These are phyloP conservation scores for Nomada lathburiana DNA, from an alignment of 2,888 invertebrate species.

Conservation along the genomic window DNA sequence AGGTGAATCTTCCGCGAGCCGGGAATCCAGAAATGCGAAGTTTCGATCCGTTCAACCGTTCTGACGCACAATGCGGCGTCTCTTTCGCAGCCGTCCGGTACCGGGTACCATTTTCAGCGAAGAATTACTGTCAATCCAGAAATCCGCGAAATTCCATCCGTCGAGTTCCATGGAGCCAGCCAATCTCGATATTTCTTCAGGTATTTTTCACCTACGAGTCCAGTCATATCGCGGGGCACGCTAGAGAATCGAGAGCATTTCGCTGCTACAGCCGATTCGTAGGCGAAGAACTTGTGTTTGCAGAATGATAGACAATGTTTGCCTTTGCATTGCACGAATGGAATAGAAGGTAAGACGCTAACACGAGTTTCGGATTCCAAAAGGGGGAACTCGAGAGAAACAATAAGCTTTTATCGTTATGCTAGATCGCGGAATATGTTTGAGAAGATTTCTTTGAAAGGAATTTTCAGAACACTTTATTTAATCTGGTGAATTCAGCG, in stretches of 20 bases:
- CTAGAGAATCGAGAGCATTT: background rate
- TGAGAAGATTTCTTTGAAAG: background rate
- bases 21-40: constrained; percentile 34
- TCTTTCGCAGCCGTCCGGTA: constrained; percentile 17
- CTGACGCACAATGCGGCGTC: constrained; percentile 42
- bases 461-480: no score
- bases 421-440: no score
- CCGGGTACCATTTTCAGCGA: constrained; percentile 23
- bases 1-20: constrained; percentile 17
- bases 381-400: background rate
- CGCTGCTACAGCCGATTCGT: background rate
- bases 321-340: background rate
- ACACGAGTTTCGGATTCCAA: background rate
- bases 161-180: background rate
- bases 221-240: background rate
- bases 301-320: background rate
- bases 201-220: constrained; percentile 6
- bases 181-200: background rate
- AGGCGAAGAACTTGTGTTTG: background rate
- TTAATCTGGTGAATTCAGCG: no score
- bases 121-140: constrained; percentile 31
- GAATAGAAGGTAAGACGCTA: background rate
- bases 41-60: constrained; percentile 30
- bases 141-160: constrained; percentile 16
- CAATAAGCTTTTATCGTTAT: no score